phyloP scores from a whole-genome alignment of 2,797 vertebrate species.

The Labroides dimidiatus region DNA sequence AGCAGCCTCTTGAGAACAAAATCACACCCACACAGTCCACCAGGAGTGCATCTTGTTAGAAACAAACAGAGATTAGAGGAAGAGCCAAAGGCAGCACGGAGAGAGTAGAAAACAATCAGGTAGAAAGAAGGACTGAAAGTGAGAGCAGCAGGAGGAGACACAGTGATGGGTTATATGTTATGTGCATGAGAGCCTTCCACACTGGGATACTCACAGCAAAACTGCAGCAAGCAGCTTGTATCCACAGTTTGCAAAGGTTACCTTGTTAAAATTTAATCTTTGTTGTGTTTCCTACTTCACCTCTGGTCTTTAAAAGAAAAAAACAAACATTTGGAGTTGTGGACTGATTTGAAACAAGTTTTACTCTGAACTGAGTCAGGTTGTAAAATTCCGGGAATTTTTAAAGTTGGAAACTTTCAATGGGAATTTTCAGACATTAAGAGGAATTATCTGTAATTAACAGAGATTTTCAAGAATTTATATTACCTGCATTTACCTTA shows the following conservation, averaged over 20 bases:
- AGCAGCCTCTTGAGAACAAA: constrained; percentile 27
- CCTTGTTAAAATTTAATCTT: not conserved
- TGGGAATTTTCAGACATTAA: no score
- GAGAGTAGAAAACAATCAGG: constrained; percentile 10
- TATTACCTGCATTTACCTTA: no score
- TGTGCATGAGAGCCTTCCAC: no score
- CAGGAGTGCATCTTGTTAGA: constrained; percentile 39
- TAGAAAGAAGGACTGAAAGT: not conserved
- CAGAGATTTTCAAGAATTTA: no score
- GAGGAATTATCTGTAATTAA: no score
- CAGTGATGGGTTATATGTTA: no score
- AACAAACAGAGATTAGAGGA: constrained; percentile 38
- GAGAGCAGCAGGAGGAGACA: not conserved
- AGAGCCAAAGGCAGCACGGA: constrained; percentile 7
- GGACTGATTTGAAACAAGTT: not conserved
- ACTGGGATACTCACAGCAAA: not conserved
- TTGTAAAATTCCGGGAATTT: no score
- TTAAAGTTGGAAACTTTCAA: no score
- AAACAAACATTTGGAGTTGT: not conserved
- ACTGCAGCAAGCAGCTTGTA: not conserved
- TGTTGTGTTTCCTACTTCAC: not conserved
- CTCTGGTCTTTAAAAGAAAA: not conserved
- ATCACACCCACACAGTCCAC: constrained; percentile 49
- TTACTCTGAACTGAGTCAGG: not conserved
- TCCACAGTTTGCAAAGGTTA: not conserved